Conservation (phyloP, 1,140 invertebrate species). For the Neotoxoptera formosana region DNA sequence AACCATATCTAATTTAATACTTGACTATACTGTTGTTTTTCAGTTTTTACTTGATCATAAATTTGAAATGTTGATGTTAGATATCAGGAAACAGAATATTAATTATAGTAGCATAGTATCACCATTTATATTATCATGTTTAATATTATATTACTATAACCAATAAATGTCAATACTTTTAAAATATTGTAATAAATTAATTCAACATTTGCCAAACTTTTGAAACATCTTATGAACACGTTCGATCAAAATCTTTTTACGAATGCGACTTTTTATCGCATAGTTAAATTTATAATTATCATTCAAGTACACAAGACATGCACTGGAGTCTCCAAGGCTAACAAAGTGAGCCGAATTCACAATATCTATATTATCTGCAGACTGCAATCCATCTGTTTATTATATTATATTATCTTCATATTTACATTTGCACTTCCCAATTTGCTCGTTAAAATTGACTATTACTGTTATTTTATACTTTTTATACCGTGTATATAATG, state of each 20-base stretch:
- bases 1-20: too few relatives aligned
- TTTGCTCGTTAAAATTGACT: background rate
- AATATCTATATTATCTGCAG: background rate
- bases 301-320: background rate
- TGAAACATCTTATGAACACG: too few relatives aligned
- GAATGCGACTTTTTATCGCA: background rate
- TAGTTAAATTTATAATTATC: background rate
- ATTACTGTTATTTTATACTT: background rate
- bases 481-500: background rate
- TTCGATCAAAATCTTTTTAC: background rate
- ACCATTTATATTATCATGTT: too few relatives aligned
- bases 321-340: background rate
- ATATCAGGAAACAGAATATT: too few relatives aligned
- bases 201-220: too few relatives aligned
- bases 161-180: too few relatives aligned
- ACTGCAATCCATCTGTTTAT: background rate
- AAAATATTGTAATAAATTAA: too few relatives aligned
- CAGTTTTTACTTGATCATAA: too few relatives aligned
- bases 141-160: too few relatives aligned
- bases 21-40: too few relatives aligned
- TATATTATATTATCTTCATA: background rate
- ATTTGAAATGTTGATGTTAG: too few relatives aligned
- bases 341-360: background rate
- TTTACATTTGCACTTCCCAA: background rate
- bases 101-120: too few relatives aligned